Conservation (phyloP, 2,888 invertebrate species). For the Axea sp. region DNA sequence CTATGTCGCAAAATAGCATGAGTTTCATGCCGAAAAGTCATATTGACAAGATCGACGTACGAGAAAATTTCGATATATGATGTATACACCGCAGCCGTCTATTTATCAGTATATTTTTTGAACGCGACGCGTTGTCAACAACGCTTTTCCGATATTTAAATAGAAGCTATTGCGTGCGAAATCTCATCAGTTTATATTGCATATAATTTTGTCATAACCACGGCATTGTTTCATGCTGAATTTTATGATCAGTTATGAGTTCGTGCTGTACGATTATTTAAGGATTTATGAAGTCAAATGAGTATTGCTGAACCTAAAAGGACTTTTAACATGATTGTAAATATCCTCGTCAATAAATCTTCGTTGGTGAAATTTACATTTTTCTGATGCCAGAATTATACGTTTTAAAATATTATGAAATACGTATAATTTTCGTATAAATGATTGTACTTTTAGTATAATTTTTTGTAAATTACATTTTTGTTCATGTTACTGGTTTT, state of each 20-base stretch:
- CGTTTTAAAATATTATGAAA: too few relatives aligned
- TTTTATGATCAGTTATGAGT: conserved; percentile 44
- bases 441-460: too few relatives aligned
- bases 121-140: conserved; percentile 22
- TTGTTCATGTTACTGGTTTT: too few relatives aligned
- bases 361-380: too few relatives aligned
- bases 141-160: conserved; percentile 53
- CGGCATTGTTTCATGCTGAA: too few relatives aligned
- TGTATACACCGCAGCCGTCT: conserved; percentile 9
- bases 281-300: too few relatives aligned
- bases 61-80: conserved; percentile 5
- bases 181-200: conserved; percentile 53
- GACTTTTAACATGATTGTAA: too few relatives aligned
- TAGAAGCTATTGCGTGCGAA: conserved; percentile 43
- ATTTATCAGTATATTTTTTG: conserved; percentile 32
- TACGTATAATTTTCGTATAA: too few relatives aligned
- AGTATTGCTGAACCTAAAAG: too few relatives aligned
- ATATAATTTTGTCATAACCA: conserved; percentile 52
- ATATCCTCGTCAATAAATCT: too few relatives aligned
- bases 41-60: conserved; percentile 14
- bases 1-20: conserved; percentile 3
- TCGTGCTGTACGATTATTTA: conserved; percentile 22
- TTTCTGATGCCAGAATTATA: too few relatives aligned
- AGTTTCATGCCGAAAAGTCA: conserved; percentile 6
- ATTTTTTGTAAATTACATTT: too few relatives aligned